Base-by-base conservation (phyloP, 1,140 invertebrate species). In the Atta colombica region DNA sequence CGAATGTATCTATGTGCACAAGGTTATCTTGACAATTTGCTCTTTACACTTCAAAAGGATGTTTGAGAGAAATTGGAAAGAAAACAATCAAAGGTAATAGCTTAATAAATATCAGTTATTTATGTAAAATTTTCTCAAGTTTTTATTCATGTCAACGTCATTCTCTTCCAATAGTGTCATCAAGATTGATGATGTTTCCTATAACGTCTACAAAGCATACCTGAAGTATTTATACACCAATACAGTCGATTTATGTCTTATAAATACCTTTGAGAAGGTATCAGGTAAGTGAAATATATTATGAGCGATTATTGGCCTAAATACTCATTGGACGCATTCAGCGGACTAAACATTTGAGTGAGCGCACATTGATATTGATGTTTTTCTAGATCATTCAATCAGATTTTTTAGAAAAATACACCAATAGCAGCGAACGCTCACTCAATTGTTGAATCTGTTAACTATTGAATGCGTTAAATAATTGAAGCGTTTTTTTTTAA, bases 151-250 rank as follows among this genome's bases (percentile, higher is more conserved):
- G 10, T 45, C 39, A 1, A 12, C 58, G 45, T 45, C 39, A 80
- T 78, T 69, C 21, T 90, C 87, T 51, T 0, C 2, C 12, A 1
- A 53, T 92, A 97, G 97, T 84, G 93, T 96, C 35, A 95, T 97
- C 68, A 95, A 51, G 14, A 21, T 49, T 8, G 95, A 96, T 77
- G 95, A 97, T 85, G 97, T 96, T 94, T 95, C 96, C 0, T 97
- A 96, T 91, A 91, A 95, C 18, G 97, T 97, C 3, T 97, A 97
- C 88, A 96, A 94, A 90, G 96, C 97, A 39, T 97, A 97, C 91
- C 93, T 97, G 0, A 95, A 96, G 55, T 97, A 97, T 91, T 94
- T 97, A 2, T 97, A 97, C 91, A 97, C 97, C 5, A 97, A 97
- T 92, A 95, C 96, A 92, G 96, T 97, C 49, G 96, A 97, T 92